phyloP scores from a whole-genome alignment of 2,888 invertebrate genomes.

The Drosophila algonquin region DNA sequence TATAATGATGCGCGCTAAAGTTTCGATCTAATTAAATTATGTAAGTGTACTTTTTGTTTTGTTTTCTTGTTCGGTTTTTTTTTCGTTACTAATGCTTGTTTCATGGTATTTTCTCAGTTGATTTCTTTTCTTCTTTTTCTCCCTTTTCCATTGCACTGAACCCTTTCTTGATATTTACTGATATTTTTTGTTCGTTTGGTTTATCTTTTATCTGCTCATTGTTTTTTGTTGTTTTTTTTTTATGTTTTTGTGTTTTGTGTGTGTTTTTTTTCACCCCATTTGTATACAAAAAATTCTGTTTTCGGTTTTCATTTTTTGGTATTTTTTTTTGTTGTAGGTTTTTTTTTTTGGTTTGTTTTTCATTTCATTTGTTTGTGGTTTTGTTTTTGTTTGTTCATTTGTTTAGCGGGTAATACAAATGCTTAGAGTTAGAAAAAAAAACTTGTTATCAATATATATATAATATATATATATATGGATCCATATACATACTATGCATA shows the following conservation, averaged over 20 bases:
- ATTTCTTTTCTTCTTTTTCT: slow-evolving; percentile 22
- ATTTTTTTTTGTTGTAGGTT: slow-evolving; percentile 39
- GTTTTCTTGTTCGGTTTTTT: slow-evolving; percentile 36
- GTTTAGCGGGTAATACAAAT: slow-evolving; percentile 74
- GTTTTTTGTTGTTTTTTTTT: slow-evolving; percentile 19
- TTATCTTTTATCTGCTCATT: slow-evolving; percentile 30
- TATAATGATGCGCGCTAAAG: slow-evolving; percentile 77
- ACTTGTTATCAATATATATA: slow-evolving; percentile 49
- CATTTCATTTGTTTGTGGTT: slow-evolving; percentile 36
- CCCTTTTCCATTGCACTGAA: slow-evolving; percentile 40
- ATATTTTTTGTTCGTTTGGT: slow-evolving; percentile 57
- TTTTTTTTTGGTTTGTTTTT: slow-evolving; percentile 49
- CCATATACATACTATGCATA: slow-evolving; percentile 50
- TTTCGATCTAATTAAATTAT: slow-evolving; percentile 65
- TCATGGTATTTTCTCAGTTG: slow-evolving; percentile 35
- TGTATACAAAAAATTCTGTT: slow-evolving; percentile 65
- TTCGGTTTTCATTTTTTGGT: slow-evolving; percentile 47
- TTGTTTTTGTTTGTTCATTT: slow-evolving; percentile 54
- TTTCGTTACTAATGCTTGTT: slow-evolving; percentile 25
- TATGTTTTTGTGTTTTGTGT: slow-evolving; percentile 27
- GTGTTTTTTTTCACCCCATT: slow-evolving; percentile 25
- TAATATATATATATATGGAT: slow-evolving; percentile 48
- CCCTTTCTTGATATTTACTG: slow-evolving; percentile 70
- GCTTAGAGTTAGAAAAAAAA: slow-evolving; percentile 72
- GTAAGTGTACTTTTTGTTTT: slow-evolving; percentile 38